Evolutionary conservation across 2,797 vertebrate genomes (phyloP).

Genomic region (Myotis vivesi): DNA sequence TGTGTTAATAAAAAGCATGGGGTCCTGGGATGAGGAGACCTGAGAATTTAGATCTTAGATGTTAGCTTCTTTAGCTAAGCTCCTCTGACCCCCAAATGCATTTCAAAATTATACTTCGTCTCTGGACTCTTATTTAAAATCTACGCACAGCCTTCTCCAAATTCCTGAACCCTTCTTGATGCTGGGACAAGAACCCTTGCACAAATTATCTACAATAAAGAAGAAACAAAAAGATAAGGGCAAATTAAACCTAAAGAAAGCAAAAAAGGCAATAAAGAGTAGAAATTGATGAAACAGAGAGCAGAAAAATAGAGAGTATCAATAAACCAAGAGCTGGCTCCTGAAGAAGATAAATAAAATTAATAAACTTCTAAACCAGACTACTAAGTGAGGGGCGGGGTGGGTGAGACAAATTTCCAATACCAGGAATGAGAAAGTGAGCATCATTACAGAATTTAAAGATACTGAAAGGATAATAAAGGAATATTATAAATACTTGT

Average conservation of each 20-base stretch:
- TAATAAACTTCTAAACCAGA: neutral
- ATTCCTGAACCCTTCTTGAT: no score
- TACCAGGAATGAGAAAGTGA: neutral
- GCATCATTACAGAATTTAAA: neutral
- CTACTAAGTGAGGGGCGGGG: neutral
- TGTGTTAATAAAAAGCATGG: no score
- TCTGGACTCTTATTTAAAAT: no score
- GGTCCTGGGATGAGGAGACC: no score
- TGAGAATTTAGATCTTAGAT: no score
- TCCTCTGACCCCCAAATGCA: no score
- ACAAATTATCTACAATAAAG: neutral
- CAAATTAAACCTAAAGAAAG: constrained; percentile 15
- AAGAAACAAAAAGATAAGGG: neutral
- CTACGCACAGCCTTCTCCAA: no score
- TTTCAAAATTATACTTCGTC: no score
- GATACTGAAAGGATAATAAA: constrained; percentile 13
- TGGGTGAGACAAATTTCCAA: neutral
- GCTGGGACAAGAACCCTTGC: no score
- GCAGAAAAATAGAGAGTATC: neutral
- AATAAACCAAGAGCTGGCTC: neutral
- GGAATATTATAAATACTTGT: neutral
- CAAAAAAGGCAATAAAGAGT: neutral
- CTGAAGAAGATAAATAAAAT: neutral
- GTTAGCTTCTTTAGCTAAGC: no score
- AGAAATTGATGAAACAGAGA: neutral